Conservation (phyloP, 2,797 vertebrate genomes). For the Hapalemur alaotrensis region DNA sequence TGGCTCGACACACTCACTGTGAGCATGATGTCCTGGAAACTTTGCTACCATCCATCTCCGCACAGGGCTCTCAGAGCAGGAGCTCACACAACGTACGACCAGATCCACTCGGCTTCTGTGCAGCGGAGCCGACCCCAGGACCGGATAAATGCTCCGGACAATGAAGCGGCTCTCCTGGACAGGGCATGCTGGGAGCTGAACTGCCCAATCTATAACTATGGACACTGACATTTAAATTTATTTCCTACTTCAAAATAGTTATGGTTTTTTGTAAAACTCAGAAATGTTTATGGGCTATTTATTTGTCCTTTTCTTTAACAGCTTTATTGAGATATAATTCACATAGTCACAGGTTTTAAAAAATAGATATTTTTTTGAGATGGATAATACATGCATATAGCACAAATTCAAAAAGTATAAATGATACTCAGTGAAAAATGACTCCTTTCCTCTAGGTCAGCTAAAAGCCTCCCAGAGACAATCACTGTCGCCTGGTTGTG, state of each 20-base stretch:
- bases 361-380: neutral
- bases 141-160: fast-evolving
- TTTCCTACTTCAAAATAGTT: neutral
- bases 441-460: neutral
- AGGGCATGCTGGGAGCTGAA: neutral
- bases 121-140: neutral
- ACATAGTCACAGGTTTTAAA: neutral
- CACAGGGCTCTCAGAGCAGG: neutral
- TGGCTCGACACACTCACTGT: neutral
- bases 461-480: neutral
- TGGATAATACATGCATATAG: fast-evolving
- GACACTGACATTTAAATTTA: neutral
- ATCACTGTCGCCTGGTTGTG: neutral
- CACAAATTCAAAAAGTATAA: neutral
- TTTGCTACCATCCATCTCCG: neutral
- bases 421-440: neutral
- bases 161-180: fast-evolving
- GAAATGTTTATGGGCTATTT: neutral
- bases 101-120: neutral
- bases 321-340: neutral
- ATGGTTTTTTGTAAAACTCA: neutral
- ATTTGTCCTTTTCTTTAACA: neutral
- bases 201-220: fast-evolving
- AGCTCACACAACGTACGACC: fast-evolving
- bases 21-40: fast-evolving